Evolutionary conservation across 2,888 invertebrate genomes (phyloP).

Genomic region (Oxycera nigricornis): DNA sequence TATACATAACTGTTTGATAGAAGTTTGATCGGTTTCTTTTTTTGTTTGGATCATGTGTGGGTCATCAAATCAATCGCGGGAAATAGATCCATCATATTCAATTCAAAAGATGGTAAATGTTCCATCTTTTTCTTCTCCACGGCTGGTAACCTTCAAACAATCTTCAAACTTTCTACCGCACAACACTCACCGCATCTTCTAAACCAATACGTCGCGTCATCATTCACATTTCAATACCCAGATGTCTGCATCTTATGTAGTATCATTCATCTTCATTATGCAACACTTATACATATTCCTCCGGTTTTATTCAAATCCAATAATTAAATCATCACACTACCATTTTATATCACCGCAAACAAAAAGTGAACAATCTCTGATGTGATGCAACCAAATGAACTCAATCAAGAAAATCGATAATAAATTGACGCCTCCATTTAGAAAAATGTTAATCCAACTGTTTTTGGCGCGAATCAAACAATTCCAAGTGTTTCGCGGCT

Average conservation of each 20-base stretch:
- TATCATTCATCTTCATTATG: background rate
- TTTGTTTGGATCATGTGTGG: too few relatives aligned
- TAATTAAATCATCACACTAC: background rate
- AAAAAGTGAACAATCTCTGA: background rate
- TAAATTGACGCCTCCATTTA: conserved; percentile 2
- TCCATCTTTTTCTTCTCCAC: too few relatives aligned
- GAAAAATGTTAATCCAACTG: background rate
- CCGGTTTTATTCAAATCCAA: background rate
- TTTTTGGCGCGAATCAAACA: background rate
- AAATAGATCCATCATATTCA: too few relatives aligned
- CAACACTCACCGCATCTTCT: background rate
- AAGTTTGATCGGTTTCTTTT: too few relatives aligned
- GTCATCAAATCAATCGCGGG: too few relatives aligned
- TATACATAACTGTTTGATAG: too few relatives aligned
- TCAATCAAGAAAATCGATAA: background rate
- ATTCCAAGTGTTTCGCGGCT: background rate
- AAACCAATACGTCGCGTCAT: background rate
- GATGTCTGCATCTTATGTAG: background rate
- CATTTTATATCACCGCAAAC: background rate
- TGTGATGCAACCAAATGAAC: background rate
- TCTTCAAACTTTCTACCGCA: too few relatives aligned
- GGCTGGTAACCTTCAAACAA: too few relatives aligned
- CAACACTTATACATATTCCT: background rate
- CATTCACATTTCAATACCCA: background rate
- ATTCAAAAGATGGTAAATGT: too few relatives aligned